A percentile compares a stretch with the other conserved stretches of the same genome.
Conservation (phyloP, 2,888 invertebrate species). For the Ganaspis brasiliensis region DNA sequence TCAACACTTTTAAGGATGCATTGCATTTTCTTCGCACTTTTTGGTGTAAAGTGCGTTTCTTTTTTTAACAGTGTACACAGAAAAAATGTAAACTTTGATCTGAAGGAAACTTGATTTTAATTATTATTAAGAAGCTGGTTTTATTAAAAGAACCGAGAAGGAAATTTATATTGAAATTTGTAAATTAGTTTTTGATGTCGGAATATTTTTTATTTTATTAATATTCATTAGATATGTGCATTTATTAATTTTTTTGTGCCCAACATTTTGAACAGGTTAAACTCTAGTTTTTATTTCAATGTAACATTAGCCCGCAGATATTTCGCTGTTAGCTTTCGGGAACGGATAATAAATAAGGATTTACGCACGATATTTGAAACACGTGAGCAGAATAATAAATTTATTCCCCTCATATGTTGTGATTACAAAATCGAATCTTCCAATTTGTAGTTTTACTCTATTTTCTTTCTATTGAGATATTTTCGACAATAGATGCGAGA, state of each 20-base stretch:
- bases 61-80: no score
- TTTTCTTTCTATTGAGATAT: conserved; percentile 4
- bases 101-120: no score
- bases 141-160: no score
- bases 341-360: conserved; percentile 1
- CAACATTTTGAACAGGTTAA: not conserved
- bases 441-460: conserved; percentile 8
- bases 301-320: not conserved
- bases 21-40: no score
- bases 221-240: not conserved
- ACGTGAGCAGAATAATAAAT: conserved; percentile 26
- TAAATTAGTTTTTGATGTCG: no score
- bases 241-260: not conserved
- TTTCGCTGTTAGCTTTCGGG: not conserved
- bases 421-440: not conserved
- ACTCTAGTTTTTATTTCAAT: conserved; percentile 12
- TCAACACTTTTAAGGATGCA: no score
- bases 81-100: no score
- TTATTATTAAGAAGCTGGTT: no score
- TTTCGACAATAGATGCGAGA: not conserved
- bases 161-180: no score
- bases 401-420: conserved; percentile 5
- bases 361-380: conserved; percentile 5
- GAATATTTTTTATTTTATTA: no score
- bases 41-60: no score